Base-by-base conservation (phyloP, 2,888 invertebrate species). In the Drosophila setosimentum region DNA sequence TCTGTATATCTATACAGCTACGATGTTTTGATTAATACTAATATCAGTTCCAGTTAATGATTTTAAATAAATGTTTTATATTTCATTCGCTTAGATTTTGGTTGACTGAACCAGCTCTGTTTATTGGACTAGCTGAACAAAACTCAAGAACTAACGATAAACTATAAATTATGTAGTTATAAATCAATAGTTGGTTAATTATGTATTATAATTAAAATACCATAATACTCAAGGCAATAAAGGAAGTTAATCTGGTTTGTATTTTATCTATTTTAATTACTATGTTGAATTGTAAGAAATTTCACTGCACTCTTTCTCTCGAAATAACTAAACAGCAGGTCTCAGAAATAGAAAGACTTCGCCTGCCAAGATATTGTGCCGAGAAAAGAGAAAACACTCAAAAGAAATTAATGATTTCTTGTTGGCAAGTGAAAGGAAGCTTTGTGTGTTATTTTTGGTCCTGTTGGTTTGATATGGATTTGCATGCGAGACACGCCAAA, bases 401-500 rank as follows among this genome's bases (percentile, higher is more conserved):
- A 8, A 24, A 24, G 21, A 45, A 13, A 1, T 21, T 0, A 21
- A 21, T 45, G 3, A 1, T 13, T 45, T 45, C 7, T 45, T 45
- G 24, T 8, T 8, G 16, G 24, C 24, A 16, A 16, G 8, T 45
- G 16, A 16, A 45, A 16, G 16, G 27, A 24, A 1, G 45, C 24
- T 24, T 45, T 24, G 45, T 8, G 16, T 45, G 45, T 24, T 45
- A 3, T 16, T 45, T 45, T 45, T 24, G 16, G 24, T 45, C 24
- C 8, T 45, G 24, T 8, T 45, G 8, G 10, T 1, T 18, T 49
- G 27, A 49, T 49, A 49, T 49, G 27, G 49, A 49, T 49, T 49
- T 49, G 27, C 27, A 49, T 29, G 27, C 50, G n/a, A 66, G 65
- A 27, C 76, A 70, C 29, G 72, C 21, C 45, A 48, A 40, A 61